Evolutionary conservation across 2,797 vertebrate species (phyloP), one percentile per base, ranked within the genome.

Genomic region (Phrynocephalus guinanensis): DNA sequence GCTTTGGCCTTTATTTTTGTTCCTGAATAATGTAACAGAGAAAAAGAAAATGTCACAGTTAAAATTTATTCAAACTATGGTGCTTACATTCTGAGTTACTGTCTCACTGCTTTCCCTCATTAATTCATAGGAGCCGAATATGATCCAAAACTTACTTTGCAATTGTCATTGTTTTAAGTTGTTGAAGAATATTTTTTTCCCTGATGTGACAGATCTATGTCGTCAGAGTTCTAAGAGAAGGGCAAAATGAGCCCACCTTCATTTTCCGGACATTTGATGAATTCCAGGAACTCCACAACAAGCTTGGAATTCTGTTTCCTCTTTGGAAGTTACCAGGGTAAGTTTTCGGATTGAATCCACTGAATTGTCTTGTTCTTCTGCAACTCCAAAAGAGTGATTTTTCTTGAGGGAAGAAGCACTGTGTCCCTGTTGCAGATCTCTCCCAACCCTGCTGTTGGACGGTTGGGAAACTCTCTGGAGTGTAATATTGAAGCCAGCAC

Each of bases 271-370:
- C 99, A 44, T 99, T 99, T 94, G 99, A 99, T 81, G 99, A 99
- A 94, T 99, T 99, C 95, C 99, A 99, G 95, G 99, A 99, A 95
- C 98, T 99, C 75, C 99, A 99, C 96, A 99, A 99, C 96, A 99
- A 99, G 90, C 97, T 99, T 87, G 96, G 96, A 92, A 98, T 99
- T 94, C 97, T 99, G 75, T 99, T 99, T 94, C 98, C 98, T 44
- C 97, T 99, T 85, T 99, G 98, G 99, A 99, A 99, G 94, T 97
- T 99, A 92, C 99, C 99, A 26, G 97, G 99, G 99, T 99, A 96
- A 79, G 95, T 85, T 77, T 71, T 22, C 18, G 73, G 66, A 28
- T 20, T 26, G 20, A 76, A 70, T 82, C 44, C 7, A 48, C 26
- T 16, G 56, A 75, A 50, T 75, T 24, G 26, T 75, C 18, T 28